Conservation (phyloP, 2,888 invertebrate species). For the Elmis aenea region DNA sequence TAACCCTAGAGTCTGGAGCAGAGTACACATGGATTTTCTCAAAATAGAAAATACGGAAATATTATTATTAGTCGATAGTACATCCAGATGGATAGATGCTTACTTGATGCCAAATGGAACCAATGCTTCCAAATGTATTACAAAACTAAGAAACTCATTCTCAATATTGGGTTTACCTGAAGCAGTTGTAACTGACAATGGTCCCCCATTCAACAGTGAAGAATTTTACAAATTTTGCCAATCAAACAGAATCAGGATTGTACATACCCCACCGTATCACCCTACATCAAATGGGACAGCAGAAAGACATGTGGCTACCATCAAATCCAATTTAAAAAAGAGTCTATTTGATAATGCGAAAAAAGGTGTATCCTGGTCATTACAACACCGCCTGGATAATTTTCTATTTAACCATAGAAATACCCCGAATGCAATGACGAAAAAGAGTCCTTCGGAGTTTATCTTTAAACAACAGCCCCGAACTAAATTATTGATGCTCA, state of each 20-base stretch:
- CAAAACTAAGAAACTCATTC: constrained; percentile 22
- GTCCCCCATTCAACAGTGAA: constrained; percentile 23
- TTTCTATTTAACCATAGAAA: constrained; percentile 1
- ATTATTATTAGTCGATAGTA: constrained; percentile 20
- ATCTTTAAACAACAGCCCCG: constrained; percentile 1
- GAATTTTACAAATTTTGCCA: constrained; percentile 23
- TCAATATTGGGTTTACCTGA: constrained; percentile 22
- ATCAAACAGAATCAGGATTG: constrained; percentile 24
- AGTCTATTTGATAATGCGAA: too few species aligned
- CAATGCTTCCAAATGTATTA: constrained; percentile 15
- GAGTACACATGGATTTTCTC: constrained; percentile 10
- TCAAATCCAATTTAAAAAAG: constrained; percentile 16
- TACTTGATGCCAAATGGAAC: constrained; percentile 23
- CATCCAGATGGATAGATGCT: constrained; percentile 25
- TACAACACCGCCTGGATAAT: too few species aligned
- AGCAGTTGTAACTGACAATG: constrained; percentile 25
- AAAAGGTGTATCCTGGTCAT: too few species aligned
- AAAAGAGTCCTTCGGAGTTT: background rate
- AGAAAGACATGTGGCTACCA: constrained; percentile 23
- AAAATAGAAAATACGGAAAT: constrained; percentile 13
- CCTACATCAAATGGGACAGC: constrained; percentile 23
- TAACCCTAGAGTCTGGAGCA: background rate
- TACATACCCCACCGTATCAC: constrained; percentile 24
- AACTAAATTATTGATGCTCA: too few species aligned
- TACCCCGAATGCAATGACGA: background rate